Conservation (phyloP, 2,888 invertebrate species). For the Apotomis capreana region DNA sequence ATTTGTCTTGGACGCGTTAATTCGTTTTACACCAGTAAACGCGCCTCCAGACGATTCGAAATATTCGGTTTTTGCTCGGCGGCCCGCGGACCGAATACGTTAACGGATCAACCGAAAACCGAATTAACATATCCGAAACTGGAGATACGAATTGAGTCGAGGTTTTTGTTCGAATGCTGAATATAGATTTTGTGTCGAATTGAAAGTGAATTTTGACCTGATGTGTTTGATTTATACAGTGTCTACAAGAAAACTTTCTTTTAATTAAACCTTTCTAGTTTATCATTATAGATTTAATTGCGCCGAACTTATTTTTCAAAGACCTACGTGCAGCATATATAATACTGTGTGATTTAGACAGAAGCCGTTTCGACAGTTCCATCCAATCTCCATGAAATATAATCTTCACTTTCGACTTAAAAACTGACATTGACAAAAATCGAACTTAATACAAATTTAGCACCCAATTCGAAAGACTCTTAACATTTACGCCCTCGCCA, state of each 20-base stretch:
- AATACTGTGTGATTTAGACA: too few species aligned
- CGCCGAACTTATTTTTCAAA: too few species aligned
- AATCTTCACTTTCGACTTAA: not conserved
- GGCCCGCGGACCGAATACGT: constrained; percentile 66
- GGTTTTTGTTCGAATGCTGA: constrained; percentile 17
- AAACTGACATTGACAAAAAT: constrained; percentile 8
- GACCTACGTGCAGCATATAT: too few species aligned
- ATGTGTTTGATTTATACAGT: too few species aligned
- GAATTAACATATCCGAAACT: constrained; percentile 74
- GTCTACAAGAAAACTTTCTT: too few species aligned
- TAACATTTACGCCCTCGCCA: constrained; percentile 28
- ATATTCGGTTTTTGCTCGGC: constrained; percentile 71
- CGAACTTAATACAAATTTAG: constrained; percentile 20
- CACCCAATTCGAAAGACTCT: constrained; percentile 27
- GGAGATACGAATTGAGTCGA: constrained; percentile 11
- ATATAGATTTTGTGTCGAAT: constrained; percentile 7
- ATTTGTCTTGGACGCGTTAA: constrained; percentile 60
- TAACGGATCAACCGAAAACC: constrained; percentile 56
- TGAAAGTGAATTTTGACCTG: not conserved
- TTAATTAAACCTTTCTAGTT: too few species aligned
- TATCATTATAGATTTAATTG: too few species aligned
- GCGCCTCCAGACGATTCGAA: constrained; percentile 70
- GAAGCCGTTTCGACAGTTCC: too few species aligned
- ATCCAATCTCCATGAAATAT: not conserved
- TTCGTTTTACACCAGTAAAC: constrained; percentile 70